Evolutionary conservation across 2,797 vertebrate species (phyloP), one percentile per base, ranked within the genome.

Genomic region (Darevskia mixta): DNA sequence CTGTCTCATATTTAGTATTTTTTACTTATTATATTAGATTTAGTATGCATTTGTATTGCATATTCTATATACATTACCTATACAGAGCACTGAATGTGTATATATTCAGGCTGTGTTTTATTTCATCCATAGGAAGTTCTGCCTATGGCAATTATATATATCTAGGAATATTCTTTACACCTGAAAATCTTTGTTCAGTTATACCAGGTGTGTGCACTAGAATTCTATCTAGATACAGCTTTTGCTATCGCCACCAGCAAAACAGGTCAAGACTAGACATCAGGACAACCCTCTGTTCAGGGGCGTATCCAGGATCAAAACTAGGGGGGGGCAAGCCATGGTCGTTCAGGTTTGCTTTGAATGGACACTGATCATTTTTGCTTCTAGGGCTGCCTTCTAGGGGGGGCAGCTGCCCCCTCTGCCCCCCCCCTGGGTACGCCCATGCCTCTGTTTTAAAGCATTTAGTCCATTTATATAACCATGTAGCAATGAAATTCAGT

Each of bases 211-310:
- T 76, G 9, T 43, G n/a, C 10, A n/a, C 9, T 64, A 67, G 7
- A 82, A 69, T 5, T 67, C 32, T 81, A 41, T 82, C 15, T 67
- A 32, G 10, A n/a, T 29, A 23, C 32, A 35, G 35, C 41, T 75
- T 18, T 49, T 77, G 15, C 11, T 17, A n/a, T 45, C 49, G 23
- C 4, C 23, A 9, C 23, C 64, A 55, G 17, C n/a, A 29, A 55
- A 55, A 79, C 29, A 32, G 32, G 32, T 82, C 23, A 58, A 58
- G 29, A 83, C 75, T n/a, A 88, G 75, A 91, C 87, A 25, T 85
- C 41, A 88, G 27, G 32, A 64, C 5, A 43, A 25, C 35, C 35
- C 55, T 80, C 29, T 77, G 8, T 15, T 82, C n/a, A n/a, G n/a
- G n/a, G n/a, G n/a, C n/a, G n/a, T n/a, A n/a, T n/a, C n/a, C n/a